Evolutionary conservation across 2,888 invertebrate species (phyloP), one percentile per base, ranked within the genome.

Genomic region (Gandaritis pyraliata): DNA sequence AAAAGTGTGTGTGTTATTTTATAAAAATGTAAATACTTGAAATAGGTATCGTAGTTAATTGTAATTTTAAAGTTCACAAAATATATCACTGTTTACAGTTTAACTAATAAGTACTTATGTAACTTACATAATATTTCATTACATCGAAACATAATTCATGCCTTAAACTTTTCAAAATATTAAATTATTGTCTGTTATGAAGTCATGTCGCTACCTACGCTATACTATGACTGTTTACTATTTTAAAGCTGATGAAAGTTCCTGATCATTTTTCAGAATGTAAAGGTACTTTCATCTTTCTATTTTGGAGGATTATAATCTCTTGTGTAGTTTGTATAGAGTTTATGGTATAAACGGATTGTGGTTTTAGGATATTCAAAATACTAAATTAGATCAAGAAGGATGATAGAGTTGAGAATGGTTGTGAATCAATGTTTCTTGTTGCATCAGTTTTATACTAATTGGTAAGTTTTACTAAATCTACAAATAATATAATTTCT

Each of bases 371-470:
- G 62, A 66, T 69, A 66, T 58, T 55, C 48, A 38, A 58, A 63
- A 59, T 61, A 57, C 53, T 59, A 50, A 33, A 47, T 65, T 62
- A 68, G 63, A 64, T 66, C 66, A 64, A 67, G 63, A 63, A 51
- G 76, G 72, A 79, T 76, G 75, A 75, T 80, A 81, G 76, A 74
- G 72, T 78, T 73, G 82, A 80, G 84, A 80, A 86, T 79, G 87
- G 87, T 87, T 87, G 87, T 87, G 87, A 79, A 77, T 80, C 80
- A 77, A 75, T 79, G 76, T 79, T 82, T 83, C 81, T 84, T 85
- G 87, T 86, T 87, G 81, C 78, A 71, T 75, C 81, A 76, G 74
- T 80, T 81, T 73, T 72, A 63, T 69, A 68, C 61, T 52, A n/a
- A n/a, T n/a, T 65, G 71, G 65, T 62, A 66, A 65, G 62, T 66